A percentile compares a stretch with the other conserved stretches of the same genome.
Conservation (phyloP, 1,140 invertebrate species). For the Antheraea mylitta region DNA sequence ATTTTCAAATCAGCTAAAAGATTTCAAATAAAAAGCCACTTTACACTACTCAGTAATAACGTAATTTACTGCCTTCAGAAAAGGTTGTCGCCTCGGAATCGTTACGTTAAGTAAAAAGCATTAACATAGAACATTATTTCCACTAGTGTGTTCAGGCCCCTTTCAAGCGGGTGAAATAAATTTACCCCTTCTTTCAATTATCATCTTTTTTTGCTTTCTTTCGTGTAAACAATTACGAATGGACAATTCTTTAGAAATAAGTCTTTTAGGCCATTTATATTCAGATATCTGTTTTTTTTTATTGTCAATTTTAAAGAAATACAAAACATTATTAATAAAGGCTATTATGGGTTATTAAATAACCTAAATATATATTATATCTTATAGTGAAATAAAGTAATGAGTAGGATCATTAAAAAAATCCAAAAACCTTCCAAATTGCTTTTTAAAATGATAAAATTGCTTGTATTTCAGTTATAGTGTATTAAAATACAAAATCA, state of each 20-base stretch:
- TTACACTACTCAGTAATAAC: constrained; percentile 19
- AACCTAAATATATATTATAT: no score
- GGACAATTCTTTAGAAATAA: background rate
- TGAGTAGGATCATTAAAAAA: no score
- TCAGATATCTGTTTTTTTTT: no score
- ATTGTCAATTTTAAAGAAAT: no score
- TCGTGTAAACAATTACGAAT: background rate
- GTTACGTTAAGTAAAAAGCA: background rate
- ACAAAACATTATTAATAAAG: no score
- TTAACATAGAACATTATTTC: background rate
- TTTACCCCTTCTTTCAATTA: constrained; percentile 10
- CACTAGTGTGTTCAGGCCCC: background rate
- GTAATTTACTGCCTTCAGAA: constrained; percentile 29
- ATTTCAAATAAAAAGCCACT: constrained; percentile 18
- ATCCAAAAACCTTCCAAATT: no score
- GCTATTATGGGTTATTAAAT: no score
- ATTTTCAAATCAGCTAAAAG: constrained; percentile 17
- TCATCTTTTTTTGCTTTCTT: constrained; percentile 4
- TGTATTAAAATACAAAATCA: no score
- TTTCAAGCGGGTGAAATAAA: constrained; percentile 18
- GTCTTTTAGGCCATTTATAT: background rate
- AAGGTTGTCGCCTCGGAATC: constrained; percentile 14
- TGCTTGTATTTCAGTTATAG: no score
- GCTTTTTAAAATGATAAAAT: no score
- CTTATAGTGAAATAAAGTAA: no score